Evolutionary conservation across 1,140 invertebrate genomes (phyloP), one percentile per base, ranked within the genome.

Genomic region (Conus betulinus): DNA sequence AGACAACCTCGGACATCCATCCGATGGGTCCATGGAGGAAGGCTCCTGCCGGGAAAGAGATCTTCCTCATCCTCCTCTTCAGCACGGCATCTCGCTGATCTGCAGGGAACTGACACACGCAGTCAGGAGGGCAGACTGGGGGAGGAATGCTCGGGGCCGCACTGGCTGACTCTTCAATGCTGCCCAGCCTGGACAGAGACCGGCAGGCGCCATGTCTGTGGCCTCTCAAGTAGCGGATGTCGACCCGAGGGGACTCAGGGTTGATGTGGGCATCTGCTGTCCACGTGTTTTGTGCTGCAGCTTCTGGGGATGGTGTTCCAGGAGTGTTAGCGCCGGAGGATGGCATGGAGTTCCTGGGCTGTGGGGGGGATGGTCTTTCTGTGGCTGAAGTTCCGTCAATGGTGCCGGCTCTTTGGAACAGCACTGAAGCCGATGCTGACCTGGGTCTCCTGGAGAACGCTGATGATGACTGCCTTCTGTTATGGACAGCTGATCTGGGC

Each of bases 71-170:
- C 81, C 52, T 53, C 52, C 23, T 55, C 55, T 52, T 60, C 53
- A 84, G 82, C 27, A 11, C 55, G 23, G 27, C 57, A 39, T 84
- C 82, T 23, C 82, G 53, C 57, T 63, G 23, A 10, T 60, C 27
- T 5, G 23, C 39, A 7, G 82, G 82, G 8, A 84, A 55, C 55
- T 84, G 82, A n/a, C 82, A 84, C 11, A 84, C 82, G 23, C 82
- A 84, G 82, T 63, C 55, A 5, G 82, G 82, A 8, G 82, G 82
- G 20, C 82, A 84, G 23, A 27, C 57, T 7, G 82, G n/a, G n/a
- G 79, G 76, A 78, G 76, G 76, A 8, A 78, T 5, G n/a, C 23
- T 81, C 57, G 8, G 57, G 8, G 15, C 13, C 1, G 3, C 11
- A 0, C 25, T 25, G 8, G 25, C 25, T 17, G 76, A 39, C 76